These are phyloP conservation scores for Epinephelus fuscoguttatus DNA, from an alignment of 2,113 vertebrate genomes.

Conservation along the genomic window DNA sequence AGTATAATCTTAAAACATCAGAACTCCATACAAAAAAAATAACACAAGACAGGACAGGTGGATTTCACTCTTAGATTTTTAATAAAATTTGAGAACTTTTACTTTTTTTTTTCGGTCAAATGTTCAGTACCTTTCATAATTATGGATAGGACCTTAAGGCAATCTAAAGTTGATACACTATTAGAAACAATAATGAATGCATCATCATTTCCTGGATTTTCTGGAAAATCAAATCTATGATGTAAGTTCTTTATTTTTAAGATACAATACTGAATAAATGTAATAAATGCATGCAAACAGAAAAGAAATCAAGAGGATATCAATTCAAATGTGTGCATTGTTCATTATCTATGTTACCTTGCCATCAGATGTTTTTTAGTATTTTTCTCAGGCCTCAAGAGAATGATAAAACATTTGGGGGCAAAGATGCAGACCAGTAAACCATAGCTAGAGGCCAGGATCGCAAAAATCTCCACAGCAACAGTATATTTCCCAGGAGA, in stretches of 20 bases:
- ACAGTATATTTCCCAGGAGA: background rate
- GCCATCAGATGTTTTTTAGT: conserved; percentile 71
- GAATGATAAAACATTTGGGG: conserved; percentile 77
- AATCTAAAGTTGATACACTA: background rate
- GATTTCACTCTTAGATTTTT: background rate
- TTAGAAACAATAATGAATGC: background rate
- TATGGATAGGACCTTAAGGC: background rate
- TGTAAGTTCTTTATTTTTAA: background rate
- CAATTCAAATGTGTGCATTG: background rate
- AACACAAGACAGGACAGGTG: background rate
- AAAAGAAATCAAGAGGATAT: background rate
- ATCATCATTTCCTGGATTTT: background rate
- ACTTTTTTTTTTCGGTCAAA: too few species aligned
- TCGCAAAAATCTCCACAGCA: too few species aligned
- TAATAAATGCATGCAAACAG: background rate
- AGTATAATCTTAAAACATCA: background rate
- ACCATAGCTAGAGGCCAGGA: conserved; percentile 26
- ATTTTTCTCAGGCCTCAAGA: conserved; percentile 74
- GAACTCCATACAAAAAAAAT: background rate
- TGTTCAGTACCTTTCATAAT: background rate
- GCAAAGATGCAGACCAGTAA: conserved; percentile 73
- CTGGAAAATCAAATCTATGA: background rate
- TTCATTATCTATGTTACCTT: conserved; percentile 14
- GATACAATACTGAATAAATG: background rate
- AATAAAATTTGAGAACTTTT: too few species aligned